These are phyloP conservation scores for Marronus borbonicus DNA, from an alignment of 2,888 invertebrate species.

Conservation along the genomic window DNA sequence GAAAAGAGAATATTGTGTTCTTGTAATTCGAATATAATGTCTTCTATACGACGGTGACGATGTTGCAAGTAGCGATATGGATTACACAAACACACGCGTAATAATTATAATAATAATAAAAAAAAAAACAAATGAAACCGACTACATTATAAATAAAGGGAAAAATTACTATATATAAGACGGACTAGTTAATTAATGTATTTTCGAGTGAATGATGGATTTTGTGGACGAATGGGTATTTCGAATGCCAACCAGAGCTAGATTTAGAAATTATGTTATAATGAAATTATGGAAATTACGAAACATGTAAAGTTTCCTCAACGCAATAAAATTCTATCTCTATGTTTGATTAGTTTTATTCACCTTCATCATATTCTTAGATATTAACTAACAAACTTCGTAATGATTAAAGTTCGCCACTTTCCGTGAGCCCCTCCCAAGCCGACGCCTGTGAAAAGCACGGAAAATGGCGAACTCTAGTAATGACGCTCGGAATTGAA, in stretches of 20 bases:
- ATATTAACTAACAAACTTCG: too few species aligned
- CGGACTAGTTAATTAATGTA: slow-evolving; percentile 44
- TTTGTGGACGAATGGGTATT: slow-evolving; percentile 21
- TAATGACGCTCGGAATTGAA: too few species aligned
- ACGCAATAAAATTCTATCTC: slow-evolving; percentile 74
- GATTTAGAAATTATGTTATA: slow-evolving; percentile 68
- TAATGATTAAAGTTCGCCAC: too few species aligned
- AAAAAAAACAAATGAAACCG: background rate
- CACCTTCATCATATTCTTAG: background rate
- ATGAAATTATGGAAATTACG: slow-evolving; percentile 68
- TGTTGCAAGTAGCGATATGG: slow-evolving; percentile 4
- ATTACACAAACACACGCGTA: background rate
- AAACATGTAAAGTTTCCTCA: slow-evolving; percentile 72
- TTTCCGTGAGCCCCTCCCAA: too few species aligned
- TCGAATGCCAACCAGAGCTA: slow-evolving; percentile 49
- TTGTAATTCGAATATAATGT: slow-evolving; percentile 28
- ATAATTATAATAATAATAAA: slow-evolving; percentile 7
- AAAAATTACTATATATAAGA: slow-evolving; percentile 30
- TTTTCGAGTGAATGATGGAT: slow-evolving; percentile 33
- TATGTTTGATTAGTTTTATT: slow-evolving; percentile 55
- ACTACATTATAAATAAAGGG: slow-evolving; percentile 9
- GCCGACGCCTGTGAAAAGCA: too few species aligned
- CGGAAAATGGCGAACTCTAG: too few species aligned
- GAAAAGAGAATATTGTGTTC: slow-evolving; percentile 16
- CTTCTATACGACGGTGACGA: slow-evolving; percentile 31